These are phyloP conservation scores for Cantharis lateralis DNA, from an alignment of 2,888 invertebrate species.

Conservation along the genomic window DNA sequence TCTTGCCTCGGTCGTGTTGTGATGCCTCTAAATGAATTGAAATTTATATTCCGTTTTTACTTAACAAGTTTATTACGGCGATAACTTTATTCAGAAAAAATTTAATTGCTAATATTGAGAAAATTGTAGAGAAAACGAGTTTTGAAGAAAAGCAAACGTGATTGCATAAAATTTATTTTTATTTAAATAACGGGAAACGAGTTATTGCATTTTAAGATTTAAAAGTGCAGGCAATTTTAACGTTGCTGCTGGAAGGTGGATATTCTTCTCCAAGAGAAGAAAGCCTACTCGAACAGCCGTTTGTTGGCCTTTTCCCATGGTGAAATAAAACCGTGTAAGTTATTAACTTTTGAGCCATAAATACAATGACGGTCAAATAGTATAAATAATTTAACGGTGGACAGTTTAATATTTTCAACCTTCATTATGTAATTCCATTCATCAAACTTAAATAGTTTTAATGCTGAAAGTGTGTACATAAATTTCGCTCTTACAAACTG, in stretches of 20 bases:
- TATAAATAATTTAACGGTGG: neutral
- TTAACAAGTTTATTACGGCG: neutral
- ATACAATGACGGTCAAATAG: neutral
- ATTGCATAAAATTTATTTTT: neutral
- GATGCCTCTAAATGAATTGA: neutral
- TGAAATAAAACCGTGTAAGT: neutral
- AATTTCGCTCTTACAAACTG: constrained; percentile 23
- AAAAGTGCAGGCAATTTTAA: neutral
- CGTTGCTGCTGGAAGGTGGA: neutral
- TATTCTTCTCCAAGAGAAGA: neutral
- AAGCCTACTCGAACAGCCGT: neutral
- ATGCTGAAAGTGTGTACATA: constrained; percentile 16
- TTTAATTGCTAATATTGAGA: neutral
- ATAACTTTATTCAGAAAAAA: neutral
- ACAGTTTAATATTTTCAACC: neutral
- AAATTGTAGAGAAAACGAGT: neutral
- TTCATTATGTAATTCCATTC: constrained; percentile 7
- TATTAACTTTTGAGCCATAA: neutral
- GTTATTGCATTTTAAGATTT: neutral
- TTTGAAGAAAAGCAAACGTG: neutral
- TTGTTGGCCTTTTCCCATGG: neutral
- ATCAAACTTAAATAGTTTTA: constrained; percentile 16
- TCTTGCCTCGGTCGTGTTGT: neutral
- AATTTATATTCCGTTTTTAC: neutral
- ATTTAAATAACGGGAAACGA: neutral